Percentiles rank a stretch among this genome's conserved stretches.
Conservation (phyloP, 2,888 invertebrate species). For the Acleris holmiana region DNA sequence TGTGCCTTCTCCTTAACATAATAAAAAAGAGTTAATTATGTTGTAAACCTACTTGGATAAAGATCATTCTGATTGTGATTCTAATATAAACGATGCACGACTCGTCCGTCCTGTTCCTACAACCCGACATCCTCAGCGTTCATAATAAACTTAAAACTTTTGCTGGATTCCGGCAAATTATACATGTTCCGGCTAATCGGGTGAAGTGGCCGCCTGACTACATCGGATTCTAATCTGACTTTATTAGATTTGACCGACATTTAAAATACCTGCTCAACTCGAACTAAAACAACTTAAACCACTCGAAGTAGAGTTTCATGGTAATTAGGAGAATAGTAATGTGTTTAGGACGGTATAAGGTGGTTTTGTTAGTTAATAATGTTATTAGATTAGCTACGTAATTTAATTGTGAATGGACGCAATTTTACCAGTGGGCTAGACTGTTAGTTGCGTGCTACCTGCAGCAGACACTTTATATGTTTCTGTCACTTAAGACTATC, state of each 20-base stretch:
- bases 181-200: slow-evolving; percentile 61
- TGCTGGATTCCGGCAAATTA: slow-evolving; percentile 57
- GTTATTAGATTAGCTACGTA: slow-evolving; percentile 1
- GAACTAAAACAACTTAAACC: slow-evolving; percentile 55
- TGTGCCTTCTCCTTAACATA: too few relatives aligned
- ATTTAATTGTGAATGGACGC: neutral
- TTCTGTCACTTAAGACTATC: too few relatives aligned
- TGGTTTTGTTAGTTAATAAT: neutral
- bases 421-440: neutral
- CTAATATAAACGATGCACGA: too few relatives aligned
- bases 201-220: slow-evolving; percentile 58
- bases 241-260: slow-evolving; percentile 77
- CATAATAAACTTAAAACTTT: slow-evolving; percentile 57
- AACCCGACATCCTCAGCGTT: slow-evolving; percentile 39
- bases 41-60: too few relatives aligned
- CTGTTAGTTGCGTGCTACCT: too few relatives aligned
- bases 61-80: too few relatives aligned
- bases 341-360: too few relatives aligned
- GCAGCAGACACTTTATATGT: too few relatives aligned
- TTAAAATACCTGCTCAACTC: slow-evolving; percentile 71
- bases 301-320: too few relatives aligned
- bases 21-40: too few relatives aligned
- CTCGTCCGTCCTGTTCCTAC: neutral
- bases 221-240: slow-evolving; percentile 75
- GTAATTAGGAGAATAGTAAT: too few relatives aligned